Evolutionary conservation across 1,140 invertebrate genomes (phyloP).

Genomic region (Zaprionus ornatus): DNA sequence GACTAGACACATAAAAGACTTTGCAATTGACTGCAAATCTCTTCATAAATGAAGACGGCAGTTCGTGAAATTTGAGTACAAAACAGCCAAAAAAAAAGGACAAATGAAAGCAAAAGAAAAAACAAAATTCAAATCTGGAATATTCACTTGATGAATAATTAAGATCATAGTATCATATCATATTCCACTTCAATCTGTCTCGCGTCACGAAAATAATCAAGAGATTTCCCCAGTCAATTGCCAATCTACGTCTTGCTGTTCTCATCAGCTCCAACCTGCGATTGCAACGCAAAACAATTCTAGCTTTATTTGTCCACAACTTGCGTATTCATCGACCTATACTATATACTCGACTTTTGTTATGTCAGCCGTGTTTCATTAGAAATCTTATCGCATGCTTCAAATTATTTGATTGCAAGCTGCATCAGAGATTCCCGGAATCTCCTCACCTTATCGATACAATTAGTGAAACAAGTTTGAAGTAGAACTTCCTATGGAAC

Average conservation of each 20-base stretch:
- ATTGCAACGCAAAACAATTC: not conserved
- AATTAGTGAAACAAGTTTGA: not conserved
- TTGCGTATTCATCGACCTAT: not conserved
- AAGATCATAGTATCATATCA: too few species aligned
- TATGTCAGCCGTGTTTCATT: not conserved
- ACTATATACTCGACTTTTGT: not conserved
- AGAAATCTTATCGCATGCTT: constrained; percentile 15
- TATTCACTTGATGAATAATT: too few species aligned
- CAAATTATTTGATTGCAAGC: not conserved
- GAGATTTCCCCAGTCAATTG: not conserved
- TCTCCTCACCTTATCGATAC: constrained; percentile 3
- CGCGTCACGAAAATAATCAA: not conserved
- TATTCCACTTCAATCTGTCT: not conserved
- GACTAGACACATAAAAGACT: not conserved
- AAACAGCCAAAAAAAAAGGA: not conserved
- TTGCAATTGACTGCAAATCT: not conserved
- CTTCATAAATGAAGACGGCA: not conserved
- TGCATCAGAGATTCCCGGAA: constrained; percentile 9
- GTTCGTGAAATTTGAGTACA: not conserved
- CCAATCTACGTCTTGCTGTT: not conserved
- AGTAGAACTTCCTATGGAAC: constrained; percentile 24
- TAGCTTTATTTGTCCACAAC: not conserved
- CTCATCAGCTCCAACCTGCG: not conserved
- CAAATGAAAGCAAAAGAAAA: not conserved
- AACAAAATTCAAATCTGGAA: not conserved